Evolutionary conservation across 2,113 vertebrate genomes (phyloP).

Genomic region (Ptilorrhoa leucosticta): DNA sequence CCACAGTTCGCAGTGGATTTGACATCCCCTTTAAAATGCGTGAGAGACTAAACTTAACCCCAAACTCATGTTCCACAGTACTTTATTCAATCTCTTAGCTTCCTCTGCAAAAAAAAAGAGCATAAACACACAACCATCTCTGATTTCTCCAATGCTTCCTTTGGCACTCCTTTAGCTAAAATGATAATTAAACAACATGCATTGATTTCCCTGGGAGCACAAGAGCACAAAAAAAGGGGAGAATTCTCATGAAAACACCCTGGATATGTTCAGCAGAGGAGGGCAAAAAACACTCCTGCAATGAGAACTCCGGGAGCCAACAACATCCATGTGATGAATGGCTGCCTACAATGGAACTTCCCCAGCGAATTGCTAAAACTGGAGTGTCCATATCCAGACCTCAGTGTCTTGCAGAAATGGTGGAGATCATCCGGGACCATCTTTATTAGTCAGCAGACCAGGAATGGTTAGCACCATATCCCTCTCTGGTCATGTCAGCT

Average conservation of each 20-base stretch:
- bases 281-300: slow-evolving; percentile 12
- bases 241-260: slow-evolving; percentile 15
- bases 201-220: not conserved
- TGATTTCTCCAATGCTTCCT: not conserved
- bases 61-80: not conserved
- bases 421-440: not conserved
- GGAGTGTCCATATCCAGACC: not conserved
- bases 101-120: not conserved
- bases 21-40: not conserved
- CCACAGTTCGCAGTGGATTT: not conserved
- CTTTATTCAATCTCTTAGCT: not conserved
- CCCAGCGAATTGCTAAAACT: not conserved
- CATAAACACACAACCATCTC: not conserved
- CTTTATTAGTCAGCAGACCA: not conserved
- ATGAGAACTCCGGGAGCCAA: slow-evolving; percentile 38
- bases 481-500: rapidly evolving
- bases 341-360: not conserved
- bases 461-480: not conserved
- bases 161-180: not conserved
- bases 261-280: not conserved
- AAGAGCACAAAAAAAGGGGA: not conserved
- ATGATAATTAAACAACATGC: not conserved
- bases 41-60: not conserved
- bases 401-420: not conserved
- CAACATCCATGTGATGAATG: slow-evolving; percentile 6